phyloP scores from a whole-genome alignment of 1,140 invertebrate species.

The Orchesella cincta region DNA sequence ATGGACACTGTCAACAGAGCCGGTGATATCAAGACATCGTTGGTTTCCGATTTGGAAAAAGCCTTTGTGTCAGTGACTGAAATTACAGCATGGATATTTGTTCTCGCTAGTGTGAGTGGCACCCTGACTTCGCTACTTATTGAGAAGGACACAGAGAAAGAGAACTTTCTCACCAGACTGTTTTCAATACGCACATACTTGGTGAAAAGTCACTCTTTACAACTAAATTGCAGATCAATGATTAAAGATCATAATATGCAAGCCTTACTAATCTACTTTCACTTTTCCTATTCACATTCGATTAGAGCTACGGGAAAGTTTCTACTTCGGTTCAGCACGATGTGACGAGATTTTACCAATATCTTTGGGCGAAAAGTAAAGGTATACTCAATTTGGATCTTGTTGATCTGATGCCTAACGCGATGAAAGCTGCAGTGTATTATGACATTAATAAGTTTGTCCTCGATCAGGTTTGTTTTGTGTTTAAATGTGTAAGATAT shows the following conservation, averaged over 20 bases:
- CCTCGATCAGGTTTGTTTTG: constrained; percentile 39
- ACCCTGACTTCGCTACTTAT: constrained; percentile 45
- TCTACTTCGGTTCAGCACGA: not conserved
- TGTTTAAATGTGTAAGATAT: not conserved
- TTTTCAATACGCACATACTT: constrained; percentile 44
- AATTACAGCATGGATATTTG: constrained; percentile 45
- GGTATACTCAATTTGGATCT: constrained; percentile 43
- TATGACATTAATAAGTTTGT: constrained; percentile 49
- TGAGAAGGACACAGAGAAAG: constrained; percentile 46
- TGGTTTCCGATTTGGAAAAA: constrained; percentile 27
- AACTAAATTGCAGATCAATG: not conserved
- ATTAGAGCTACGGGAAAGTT: not conserved
- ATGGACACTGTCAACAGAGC: not conserved
- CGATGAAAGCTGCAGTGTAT: constrained; percentile 45
- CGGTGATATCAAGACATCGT: constrained; percentile 4
- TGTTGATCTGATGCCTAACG: constrained; percentile 43
- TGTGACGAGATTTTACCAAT: constrained; percentile 44
- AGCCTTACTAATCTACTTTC: too few relatives aligned
- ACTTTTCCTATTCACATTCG: too few relatives aligned
- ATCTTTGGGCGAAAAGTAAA: constrained; percentile 43
- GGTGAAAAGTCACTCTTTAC: constrained; percentile 14
- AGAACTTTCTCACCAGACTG: constrained; percentile 39
- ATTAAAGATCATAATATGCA: not conserved
- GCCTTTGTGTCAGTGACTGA: constrained; percentile 31
- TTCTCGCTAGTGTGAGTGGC: constrained; percentile 37